These are phyloP conservation scores for Dromiciops gliroides DNA, from an alignment of 2,113 vertebrate species.

Conservation along the genomic window DNA sequence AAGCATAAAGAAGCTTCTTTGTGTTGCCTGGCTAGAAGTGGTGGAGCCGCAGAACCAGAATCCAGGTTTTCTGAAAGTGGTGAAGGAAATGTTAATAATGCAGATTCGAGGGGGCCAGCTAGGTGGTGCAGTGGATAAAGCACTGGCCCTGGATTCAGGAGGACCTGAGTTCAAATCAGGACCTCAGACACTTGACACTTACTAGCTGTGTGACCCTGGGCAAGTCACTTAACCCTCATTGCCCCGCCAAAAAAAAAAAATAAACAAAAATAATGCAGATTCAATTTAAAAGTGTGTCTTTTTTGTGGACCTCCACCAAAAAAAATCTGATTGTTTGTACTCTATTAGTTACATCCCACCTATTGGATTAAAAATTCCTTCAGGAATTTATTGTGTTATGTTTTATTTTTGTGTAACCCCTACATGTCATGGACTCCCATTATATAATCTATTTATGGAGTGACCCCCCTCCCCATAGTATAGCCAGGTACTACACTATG, in stretches of 20 bases:
- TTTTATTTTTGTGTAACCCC: background rate
- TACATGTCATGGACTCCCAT: background rate
- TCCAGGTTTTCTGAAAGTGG: background rate
- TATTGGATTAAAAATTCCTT: background rate
- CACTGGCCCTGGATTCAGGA: too few species aligned
- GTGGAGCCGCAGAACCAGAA: background rate
- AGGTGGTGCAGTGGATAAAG: too few species aligned
- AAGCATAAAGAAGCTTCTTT: background rate
- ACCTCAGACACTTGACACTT: too few species aligned
- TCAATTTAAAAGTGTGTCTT: background rate
- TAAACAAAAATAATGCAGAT: background rate
- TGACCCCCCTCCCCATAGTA: background rate
- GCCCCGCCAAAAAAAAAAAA: too few species aligned
- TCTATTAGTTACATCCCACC: background rate
- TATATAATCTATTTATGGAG: background rate
- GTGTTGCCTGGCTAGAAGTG: background rate
- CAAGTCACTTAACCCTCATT: too few species aligned
- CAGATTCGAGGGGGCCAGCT: too few species aligned
- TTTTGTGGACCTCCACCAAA: too few species aligned
- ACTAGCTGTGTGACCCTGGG: too few species aligned
- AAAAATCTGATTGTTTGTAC: background rate
- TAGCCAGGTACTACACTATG: background rate
- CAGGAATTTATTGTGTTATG: background rate
- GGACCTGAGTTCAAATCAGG: too few species aligned
- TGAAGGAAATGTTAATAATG: background rate